These are phyloP conservation scores for Trematomus bernacchii DNA, from an alignment of 2,797 vertebrate species.

Conservation along the genomic window DNA sequence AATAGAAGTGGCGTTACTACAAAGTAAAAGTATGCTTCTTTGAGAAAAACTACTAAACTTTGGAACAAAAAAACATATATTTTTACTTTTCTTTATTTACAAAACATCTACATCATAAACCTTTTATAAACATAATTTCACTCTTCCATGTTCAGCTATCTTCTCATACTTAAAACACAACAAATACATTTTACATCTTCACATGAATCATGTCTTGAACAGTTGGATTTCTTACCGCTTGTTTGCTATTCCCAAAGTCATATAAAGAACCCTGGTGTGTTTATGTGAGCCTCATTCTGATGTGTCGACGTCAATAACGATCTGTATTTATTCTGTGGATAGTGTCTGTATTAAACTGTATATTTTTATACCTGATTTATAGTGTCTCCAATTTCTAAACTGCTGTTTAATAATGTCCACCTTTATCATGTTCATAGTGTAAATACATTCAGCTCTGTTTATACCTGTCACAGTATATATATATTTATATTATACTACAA, in stretches of 20 bases:
- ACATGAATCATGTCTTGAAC: neutral
- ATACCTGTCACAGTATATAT: no score
- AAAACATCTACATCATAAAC: neutral
- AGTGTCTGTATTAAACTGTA: no score
- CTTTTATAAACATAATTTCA: neutral
- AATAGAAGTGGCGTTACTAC: neutral
- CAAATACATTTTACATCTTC: neutral
- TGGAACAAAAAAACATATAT: neutral
- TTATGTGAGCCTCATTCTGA: neutral
- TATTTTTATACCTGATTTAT: no score
- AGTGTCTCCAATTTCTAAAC: no score
- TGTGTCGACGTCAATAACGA: no score
- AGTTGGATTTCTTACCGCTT: neutral
- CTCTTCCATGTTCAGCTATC: neutral
- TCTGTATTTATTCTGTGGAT: no score
- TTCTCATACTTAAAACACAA: neutral
- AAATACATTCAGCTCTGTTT: no score
- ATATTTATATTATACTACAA: no score
- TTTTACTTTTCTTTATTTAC: conserved; percentile 22
- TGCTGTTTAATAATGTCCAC: no score
- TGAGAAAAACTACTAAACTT: neutral
- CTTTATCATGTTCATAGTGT: no score
- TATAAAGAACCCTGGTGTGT: neutral
- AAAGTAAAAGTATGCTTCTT: neutral
- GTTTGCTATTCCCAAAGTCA: neutral